phyloP scores from a whole-genome alignment of 2,113 vertebrate genomes.

The Tupaia chinensis region DNA sequence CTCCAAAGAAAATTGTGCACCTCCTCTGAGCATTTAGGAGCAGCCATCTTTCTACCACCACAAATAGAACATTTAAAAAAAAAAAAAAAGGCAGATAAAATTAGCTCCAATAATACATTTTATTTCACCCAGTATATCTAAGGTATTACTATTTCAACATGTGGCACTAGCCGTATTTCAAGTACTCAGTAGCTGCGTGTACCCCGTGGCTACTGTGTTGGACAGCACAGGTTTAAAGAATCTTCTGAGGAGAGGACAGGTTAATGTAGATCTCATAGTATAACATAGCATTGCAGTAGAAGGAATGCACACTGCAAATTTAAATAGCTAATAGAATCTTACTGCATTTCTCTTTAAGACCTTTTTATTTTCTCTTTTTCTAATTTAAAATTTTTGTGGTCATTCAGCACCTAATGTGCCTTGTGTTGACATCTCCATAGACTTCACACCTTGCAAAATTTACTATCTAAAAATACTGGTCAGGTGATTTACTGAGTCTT shows the following conservation, averaged over 20 bases:
- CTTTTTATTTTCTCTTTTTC: slow-evolving; percentile 46
- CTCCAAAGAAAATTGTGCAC: slow-evolving; percentile 77
- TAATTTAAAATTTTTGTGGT: neutral
- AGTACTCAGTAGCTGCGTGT: neutral
- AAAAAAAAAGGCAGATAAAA: neutral
- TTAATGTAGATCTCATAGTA: slow-evolving; percentile 40
- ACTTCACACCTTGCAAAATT: slow-evolving; percentile 65
- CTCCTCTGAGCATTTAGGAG: slow-evolving; percentile 83
- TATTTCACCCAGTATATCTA: neutral
- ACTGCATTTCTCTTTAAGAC: slow-evolving; percentile 46
- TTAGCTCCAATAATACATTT: neutral
- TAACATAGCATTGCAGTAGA: slow-evolving; percentile 47
- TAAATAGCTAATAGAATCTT: slow-evolving; percentile 31
- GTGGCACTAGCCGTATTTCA: neutral
- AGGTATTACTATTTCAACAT: neutral
- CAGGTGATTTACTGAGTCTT: slow-evolving; percentile 50
- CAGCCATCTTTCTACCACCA: slow-evolving; percentile 83
- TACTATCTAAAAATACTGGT: slow-evolving; percentile 45
- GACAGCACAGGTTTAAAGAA: neutral
- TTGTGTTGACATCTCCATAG: slow-evolving; percentile 67
- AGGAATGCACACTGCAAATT: slow-evolving; percentile 4
- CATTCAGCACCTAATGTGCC: slow-evolving; percentile 60
- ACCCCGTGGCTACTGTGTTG: neutral
- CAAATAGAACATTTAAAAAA: neutral
- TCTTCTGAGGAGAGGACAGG: neutral